phyloP scores from a whole-genome alignment of 2,797 vertebrate species.

The Notoglanidium macrostoma region DNA sequence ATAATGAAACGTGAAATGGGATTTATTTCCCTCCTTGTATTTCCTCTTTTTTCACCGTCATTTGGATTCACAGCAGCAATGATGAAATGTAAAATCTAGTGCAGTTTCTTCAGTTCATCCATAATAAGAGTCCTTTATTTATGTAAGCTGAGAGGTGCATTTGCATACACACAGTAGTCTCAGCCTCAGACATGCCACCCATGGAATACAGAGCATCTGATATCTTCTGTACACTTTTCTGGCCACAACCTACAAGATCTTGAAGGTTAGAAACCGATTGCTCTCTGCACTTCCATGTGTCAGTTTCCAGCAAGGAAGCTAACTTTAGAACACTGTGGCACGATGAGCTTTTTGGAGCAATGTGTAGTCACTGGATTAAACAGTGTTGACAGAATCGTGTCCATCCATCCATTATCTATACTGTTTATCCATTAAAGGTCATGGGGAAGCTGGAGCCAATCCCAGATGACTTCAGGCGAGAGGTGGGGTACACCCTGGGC shows the following conservation, averaged over 20 bases:
- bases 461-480: no score
- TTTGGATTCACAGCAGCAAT: neutral
- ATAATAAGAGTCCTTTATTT: neutral
- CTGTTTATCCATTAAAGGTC: no score
- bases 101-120: neutral
- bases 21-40: neutral
- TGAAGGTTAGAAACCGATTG: neutral
- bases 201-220: neutral
- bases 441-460: no score
- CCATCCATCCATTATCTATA: no score
- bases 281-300: neutral
- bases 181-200: neutral
- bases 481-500: no score
- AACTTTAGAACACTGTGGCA: neutral
- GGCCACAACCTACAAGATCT: neutral
- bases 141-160: neutral
- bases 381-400: neutral
- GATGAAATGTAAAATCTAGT: neutral
- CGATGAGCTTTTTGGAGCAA: neutral
- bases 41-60: neutral
- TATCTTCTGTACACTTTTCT: neutral
- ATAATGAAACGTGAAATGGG: neutral
- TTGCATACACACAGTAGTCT: constrained; percentile 9
- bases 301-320: neutral
- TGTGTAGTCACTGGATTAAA: neutral